phyloP scores from a whole-genome alignment of 2,797 vertebrate genomes.

The Macropus fuliginosus region DNA sequence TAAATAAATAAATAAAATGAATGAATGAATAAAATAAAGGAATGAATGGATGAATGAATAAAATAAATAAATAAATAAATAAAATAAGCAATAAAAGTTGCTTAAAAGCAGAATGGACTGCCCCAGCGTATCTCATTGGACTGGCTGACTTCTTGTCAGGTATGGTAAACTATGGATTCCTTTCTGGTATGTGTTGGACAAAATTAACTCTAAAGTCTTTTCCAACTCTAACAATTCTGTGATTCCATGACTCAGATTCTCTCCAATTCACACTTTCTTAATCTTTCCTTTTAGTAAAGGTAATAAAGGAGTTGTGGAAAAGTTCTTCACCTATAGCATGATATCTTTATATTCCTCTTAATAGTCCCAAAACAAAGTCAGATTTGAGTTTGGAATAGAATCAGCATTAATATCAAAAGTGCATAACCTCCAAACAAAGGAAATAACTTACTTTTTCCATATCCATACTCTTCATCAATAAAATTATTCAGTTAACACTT shows the following conservation, averaged over 20 bases:
- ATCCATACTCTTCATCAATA: neutral
- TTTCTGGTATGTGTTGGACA: neutral
- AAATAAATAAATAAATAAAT: neutral
- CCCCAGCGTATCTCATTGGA: neutral
- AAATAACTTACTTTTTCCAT: neutral
- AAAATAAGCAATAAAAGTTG: neutral
- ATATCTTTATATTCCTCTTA: constrained; percentile 23
- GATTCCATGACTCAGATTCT: constrained; percentile 1
- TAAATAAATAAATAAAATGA: neutral
- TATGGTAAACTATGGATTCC: neutral
- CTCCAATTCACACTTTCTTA: constrained; percentile 33
- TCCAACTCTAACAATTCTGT: neutral
- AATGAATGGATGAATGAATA: too few species aligned
- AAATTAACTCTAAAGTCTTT: neutral
- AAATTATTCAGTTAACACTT: constrained; percentile 7
- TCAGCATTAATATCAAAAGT: neutral
- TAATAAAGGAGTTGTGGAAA: neutral
- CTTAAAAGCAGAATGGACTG: neutral
- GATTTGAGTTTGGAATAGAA: constrained; percentile 22
- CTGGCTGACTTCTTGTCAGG: neutral
- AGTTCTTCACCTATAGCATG: constrained; percentile 21
- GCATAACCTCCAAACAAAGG: neutral
- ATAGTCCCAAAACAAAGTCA: constrained; percentile 50
- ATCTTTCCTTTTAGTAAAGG: constrained; percentile 23
- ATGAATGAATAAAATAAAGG: too few species aligned